Conservation (phyloP, 2,797 vertebrate genomes). For the Pipistrellus nathusii region DNA sequence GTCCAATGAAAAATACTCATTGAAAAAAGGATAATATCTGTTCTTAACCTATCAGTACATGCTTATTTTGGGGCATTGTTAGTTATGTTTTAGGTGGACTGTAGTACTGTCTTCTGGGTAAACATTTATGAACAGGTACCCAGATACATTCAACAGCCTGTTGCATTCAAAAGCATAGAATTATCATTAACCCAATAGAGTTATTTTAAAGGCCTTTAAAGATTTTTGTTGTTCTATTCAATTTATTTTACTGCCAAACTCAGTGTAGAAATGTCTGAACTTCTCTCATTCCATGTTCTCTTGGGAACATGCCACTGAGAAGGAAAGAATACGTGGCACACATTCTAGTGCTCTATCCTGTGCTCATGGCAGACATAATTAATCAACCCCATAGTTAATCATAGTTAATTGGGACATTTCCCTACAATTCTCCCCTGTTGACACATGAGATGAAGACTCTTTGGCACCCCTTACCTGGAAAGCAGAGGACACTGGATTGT, state of each 20-base stretch:
- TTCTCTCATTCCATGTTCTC: not conserved
- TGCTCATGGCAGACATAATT: not conserved
- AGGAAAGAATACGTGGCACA: not conserved
- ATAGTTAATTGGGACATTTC: not conserved
- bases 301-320: not conserved
- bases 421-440: not conserved
- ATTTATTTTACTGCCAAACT: not conserved
- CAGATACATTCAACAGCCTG: not conserved
- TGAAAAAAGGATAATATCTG: not conserved
- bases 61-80: not conserved
- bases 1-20: constrained; percentile 2
- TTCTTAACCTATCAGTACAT: not conserved
- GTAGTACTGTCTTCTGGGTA: not conserved
- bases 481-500: not conserved
- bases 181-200: not conserved
- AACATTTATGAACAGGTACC: not conserved
- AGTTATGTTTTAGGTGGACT: not conserved
- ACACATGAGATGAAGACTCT: not conserved
- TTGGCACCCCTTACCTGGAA: not conserved
- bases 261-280: not conserved
- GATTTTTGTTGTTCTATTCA: not conserved
- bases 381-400: not conserved
- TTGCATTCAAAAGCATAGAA: not conserved
- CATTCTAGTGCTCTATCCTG: not conserved
- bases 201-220: not conserved